These are phyloP conservation scores for Drosophila lowei DNA, from an alignment of 1,140 invertebrate species.

Conservation along the genomic window DNA sequence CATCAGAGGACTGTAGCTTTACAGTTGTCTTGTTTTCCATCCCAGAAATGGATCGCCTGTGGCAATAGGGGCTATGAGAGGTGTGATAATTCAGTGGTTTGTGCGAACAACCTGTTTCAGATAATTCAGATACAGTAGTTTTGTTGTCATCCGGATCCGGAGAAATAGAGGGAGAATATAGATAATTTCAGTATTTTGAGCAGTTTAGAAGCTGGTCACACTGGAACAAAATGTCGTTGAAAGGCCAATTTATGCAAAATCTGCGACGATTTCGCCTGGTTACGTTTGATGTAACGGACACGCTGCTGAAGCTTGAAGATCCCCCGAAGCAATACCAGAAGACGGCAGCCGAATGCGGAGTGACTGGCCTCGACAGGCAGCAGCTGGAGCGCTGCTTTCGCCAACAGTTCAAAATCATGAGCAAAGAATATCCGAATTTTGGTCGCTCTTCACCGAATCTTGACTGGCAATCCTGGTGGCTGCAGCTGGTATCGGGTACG, in stretches of 20 bases:
- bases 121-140: too few relatives aligned
- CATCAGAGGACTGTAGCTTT: conserved; percentile 96
- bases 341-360: conserved; percentile 87
- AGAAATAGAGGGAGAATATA: too few relatives aligned
- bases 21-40: background rate
- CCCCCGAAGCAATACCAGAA: conserved; percentile 89
- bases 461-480: conserved; percentile 76
- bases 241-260: conserved; percentile 63
- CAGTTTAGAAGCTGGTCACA: conserved; percentile 12
- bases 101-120: too few relatives aligned
- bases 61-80: too few relatives aligned
- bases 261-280: conserved; percentile 85
- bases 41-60: too few relatives aligned
- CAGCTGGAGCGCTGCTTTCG: conserved; percentile 84
- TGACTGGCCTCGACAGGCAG: conserved; percentile 84
- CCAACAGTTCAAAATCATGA: conserved; percentile 64
- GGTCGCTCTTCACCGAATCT: conserved; percentile 52
- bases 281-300: conserved; percentile 95
- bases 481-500: conserved; percentile 53
- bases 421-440: conserved; percentile 63
- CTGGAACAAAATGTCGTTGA: conserved; percentile 58
- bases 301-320: conserved; percentile 87
- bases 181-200: too few relatives aligned
- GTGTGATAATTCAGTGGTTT: too few relatives aligned
- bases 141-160: too few relatives aligned